Conservation (phyloP, 2,888 invertebrate species). For the Drosophila pegasa region DNA sequence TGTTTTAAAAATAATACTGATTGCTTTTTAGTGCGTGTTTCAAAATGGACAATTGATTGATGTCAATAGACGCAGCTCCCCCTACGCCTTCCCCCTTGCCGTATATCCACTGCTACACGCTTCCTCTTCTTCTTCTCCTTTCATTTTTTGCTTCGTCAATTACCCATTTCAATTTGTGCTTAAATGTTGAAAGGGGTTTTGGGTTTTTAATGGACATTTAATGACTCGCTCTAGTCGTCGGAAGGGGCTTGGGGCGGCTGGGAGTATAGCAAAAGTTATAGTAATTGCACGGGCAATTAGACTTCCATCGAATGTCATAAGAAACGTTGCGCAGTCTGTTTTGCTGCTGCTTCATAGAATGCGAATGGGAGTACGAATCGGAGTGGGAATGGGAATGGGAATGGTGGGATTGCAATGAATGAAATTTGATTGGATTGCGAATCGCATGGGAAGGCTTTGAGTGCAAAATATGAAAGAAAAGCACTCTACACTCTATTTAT, state of each 20-base stretch:
- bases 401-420: not conserved
- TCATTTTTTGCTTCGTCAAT: constrained; percentile 1
- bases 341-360: constrained; percentile 3
- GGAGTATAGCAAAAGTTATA: constrained; percentile 20
- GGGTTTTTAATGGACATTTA: constrained; percentile 53
- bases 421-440: constrained; percentile 11
- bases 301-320: constrained; percentile 64
- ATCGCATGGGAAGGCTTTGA: not conserved
- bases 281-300: constrained; percentile 59
- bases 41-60: constrained; percentile 52
- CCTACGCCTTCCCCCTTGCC: not conserved
- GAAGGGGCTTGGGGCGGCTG: not conserved
- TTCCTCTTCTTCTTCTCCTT: not conserved
- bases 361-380: not conserved
- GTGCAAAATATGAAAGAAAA: not conserved
- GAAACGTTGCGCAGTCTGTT: constrained; percentile 20
- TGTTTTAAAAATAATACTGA: constrained; percentile 9
- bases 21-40: constrained; percentile 15
- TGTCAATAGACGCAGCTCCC: constrained; percentile 34
- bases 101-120: no score
- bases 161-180: constrained; percentile 25
- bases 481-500: not conserved
- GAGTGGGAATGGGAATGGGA: not conserved
- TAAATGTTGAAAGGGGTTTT: constrained; percentile 4
- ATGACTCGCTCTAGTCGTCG: constrained; percentile 36